Evolutionary conservation across 2,113 vertebrate genomes (phyloP).

Genomic region (Crotophaga sulcirostris): DNA sequence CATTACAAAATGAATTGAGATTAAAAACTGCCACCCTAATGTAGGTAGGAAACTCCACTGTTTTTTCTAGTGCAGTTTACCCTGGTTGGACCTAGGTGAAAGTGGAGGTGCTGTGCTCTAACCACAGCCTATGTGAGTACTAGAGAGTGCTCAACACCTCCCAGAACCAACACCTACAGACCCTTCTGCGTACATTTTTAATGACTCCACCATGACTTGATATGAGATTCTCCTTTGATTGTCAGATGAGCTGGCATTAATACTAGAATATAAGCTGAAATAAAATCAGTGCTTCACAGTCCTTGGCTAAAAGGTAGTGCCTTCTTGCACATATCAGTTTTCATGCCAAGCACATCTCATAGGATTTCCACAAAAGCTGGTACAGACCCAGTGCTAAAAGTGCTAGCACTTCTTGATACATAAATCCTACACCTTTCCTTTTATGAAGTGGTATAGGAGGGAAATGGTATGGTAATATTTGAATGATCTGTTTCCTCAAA

Average conservation of each 20-base stretch:
- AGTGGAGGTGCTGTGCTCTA: neutral
- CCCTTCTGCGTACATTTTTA: neutral
- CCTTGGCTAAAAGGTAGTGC: neutral
- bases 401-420: neutral
- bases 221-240: neutral
- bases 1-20: neutral
- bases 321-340: neutral
- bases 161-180: neutral
- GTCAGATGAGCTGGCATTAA: neutral
- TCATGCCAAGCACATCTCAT: neutral
- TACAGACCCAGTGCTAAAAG: neutral
- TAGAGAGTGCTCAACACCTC: neutral
- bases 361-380: neutral
- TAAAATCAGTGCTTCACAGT: neutral
- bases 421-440: neutral
- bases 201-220: neutral
- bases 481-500: neutral
- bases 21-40: neutral
- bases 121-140: neutral
- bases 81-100: neutral
- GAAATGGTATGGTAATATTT: neutral
- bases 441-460: neutral
- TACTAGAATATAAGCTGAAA: neutral
- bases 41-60: neutral
- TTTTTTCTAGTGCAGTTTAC: neutral